phyloP scores from a whole-genome alignment of 1,140 invertebrate genomes.

The Apocrypta bakeri region DNA sequence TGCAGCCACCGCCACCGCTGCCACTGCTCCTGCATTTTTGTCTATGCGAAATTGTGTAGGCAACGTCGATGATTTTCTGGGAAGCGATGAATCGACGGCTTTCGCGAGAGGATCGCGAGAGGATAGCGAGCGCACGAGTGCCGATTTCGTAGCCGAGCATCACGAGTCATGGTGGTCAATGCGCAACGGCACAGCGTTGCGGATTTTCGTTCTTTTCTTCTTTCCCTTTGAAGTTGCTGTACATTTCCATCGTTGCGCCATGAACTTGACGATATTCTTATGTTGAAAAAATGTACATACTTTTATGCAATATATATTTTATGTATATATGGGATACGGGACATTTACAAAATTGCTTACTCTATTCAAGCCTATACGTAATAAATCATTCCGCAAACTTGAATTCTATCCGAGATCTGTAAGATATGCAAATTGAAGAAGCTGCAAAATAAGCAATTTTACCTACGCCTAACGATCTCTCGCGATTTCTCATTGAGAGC shows the following conservation, averaged over 20 bases:
- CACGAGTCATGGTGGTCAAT: not conserved
- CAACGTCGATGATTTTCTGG: conserved; percentile 4
- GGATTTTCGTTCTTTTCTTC: not conserved
- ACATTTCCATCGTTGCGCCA: not conserved
- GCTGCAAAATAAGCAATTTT: conserved; percentile 13
- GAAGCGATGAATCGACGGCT: conserved; percentile 31
- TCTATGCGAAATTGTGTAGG: not conserved
- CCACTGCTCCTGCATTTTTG: not conserved
- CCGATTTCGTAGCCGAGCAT: conserved; percentile 10
- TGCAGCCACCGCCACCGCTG: no score
- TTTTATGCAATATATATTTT: not conserved
- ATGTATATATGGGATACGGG: not conserved
- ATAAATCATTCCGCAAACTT: not conserved
- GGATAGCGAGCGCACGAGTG: not conserved
- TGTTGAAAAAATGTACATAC: no score
- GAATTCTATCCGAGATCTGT: not conserved
- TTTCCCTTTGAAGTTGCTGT: no score
- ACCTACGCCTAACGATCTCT: conserved; percentile 19
- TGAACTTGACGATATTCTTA: conserved; percentile 33
- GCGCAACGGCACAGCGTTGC: no score
- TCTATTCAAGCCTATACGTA: not conserved
- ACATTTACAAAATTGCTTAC: no score
- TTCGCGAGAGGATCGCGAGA: not conserved
- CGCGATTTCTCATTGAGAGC: not conserved
- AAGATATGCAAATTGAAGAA: not conserved